Percentiles rank a stretch among this genome's conserved stretches.
These are phyloP conservation scores for Drosophila mimica DNA, from an alignment of 2,888 invertebrate species.

Conservation along the genomic window DNA sequence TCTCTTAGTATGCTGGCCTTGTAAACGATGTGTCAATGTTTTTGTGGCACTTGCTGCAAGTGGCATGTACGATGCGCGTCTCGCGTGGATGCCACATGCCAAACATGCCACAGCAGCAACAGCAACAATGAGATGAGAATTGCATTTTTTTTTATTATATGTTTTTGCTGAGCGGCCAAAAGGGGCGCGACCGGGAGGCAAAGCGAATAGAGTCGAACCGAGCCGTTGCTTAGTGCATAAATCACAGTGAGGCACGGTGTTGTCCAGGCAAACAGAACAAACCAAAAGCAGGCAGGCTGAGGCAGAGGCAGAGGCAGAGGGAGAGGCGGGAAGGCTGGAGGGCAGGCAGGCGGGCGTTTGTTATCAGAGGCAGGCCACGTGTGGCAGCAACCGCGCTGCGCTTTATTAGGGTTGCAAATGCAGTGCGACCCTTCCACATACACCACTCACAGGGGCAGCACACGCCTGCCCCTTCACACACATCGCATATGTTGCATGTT, in stretches of 20 bases:
- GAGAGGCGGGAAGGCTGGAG: conserved; percentile 4
- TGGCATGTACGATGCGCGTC: conserved; percentile 52
- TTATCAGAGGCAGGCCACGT: conserved; percentile 71
- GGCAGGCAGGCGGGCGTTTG: conserved; percentile 25
- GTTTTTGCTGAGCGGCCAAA: conserved; percentile 10
- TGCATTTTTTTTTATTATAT: conserved; percentile 34
- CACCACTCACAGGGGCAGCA: conserved; percentile 24
- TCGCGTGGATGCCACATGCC: conserved; percentile 64
- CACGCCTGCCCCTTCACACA: conserved; percentile 14
- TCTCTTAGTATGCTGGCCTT: conserved; percentile 34
- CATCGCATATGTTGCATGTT: conserved; percentile 76
- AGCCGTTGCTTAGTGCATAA: conserved; percentile 72
- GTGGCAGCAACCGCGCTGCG: conserved; percentile 49
- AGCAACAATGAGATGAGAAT: conserved; percentile 43
- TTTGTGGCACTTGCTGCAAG: conserved; percentile 61
- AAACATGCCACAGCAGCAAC: conserved; percentile 54
- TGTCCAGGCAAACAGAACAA: conserved; percentile 36
- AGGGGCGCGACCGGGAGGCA: conserved; percentile 19
- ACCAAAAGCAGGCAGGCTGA: conserved; percentile 10
- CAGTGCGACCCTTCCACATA: conserved; percentile 47
- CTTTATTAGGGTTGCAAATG: conserved; percentile 77
- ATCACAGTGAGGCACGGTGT: conserved; percentile 53
- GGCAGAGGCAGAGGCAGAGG: not conserved
- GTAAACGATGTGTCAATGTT: conserved; percentile 62
- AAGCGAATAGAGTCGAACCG: conserved; percentile 13